Evolutionary conservation across 2,888 invertebrate genomes (phyloP).

Genomic region (Napeogenes inachia): DNA sequence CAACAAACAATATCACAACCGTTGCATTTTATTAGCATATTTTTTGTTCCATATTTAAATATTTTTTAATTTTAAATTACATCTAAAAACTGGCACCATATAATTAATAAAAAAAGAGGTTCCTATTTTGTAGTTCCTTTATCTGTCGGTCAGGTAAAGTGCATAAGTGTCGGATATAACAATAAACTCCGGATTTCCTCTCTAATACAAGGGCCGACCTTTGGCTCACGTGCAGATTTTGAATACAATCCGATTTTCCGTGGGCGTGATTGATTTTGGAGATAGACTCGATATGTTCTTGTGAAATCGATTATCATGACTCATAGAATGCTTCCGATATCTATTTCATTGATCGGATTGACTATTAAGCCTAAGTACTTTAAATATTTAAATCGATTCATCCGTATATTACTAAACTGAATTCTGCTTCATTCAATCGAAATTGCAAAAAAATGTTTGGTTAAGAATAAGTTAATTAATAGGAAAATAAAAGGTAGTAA

Average conservation of each 20-base stretch:
- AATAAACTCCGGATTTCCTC: slow-evolving; percentile 75
- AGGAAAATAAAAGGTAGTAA: slow-evolving; percentile 56
- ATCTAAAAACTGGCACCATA: slow-evolving; percentile 50
- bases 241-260: slow-evolving; percentile 67
- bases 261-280: slow-evolving; percentile 75
- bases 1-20: slow-evolving; percentile 47
- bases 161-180: slow-evolving; percentile 66
- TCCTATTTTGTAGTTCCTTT: slow-evolving; percentile 55
- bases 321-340: slow-evolving; percentile 46
- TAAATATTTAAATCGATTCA: slow-evolving; percentile 7
- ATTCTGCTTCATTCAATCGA: neutral
- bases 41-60: slow-evolving; percentile 42
- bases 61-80: slow-evolving; percentile 38
- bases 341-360: slow-evolving; percentile 27
- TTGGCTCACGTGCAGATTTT: slow-evolving; percentile 73
- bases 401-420: neutral
- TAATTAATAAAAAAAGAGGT: slow-evolving; percentile 65
- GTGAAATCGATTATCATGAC: slow-evolving; percentile 48
- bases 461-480: slow-evolving; percentile 21
- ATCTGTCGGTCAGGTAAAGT: slow-evolving; percentile 72
- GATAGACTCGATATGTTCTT: slow-evolving; percentile 60
- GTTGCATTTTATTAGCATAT: slow-evolving; percentile 70
- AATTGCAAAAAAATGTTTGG: neutral
- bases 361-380: slow-evolving; percentile 24
- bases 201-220: slow-evolving; percentile 71